A percentile compares a stretch with the other conserved stretches of the same genome.
phyloP scores from a whole-genome alignment of 2,888 invertebrate species.

The Eupithecia tripunctaria region DNA sequence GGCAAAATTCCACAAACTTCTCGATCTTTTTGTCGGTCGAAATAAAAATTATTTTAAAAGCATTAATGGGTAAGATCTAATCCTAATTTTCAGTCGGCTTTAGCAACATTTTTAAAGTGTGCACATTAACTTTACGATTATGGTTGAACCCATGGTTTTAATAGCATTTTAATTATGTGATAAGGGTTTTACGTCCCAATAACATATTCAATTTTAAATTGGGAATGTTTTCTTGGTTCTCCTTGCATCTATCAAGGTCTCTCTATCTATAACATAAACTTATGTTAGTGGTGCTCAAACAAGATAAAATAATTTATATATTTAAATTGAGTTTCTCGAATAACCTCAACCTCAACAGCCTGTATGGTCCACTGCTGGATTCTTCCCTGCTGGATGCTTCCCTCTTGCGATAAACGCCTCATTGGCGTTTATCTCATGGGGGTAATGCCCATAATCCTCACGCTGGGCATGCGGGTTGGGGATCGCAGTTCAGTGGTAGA shows the following conservation, averaged over 20 bases:
- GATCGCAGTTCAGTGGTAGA: too few relatives aligned
- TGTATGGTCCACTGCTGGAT: too few relatives aligned
- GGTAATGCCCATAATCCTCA: too few relatives aligned
- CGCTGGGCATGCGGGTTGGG: too few relatives aligned
- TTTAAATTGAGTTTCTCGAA: too few relatives aligned
- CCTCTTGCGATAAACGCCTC: too few relatives aligned
- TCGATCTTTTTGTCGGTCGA: background rate
- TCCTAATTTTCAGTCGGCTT: background rate
- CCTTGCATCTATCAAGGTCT: background rate
- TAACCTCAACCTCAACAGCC: too few relatives aligned
- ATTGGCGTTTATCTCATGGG: too few relatives aligned
- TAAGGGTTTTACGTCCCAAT: background rate
- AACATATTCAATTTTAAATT: background rate
- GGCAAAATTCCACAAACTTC: background rate
- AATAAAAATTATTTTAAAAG: background rate
- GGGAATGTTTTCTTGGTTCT: background rate
- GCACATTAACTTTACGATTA: background rate
- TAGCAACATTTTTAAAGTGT: background rate
- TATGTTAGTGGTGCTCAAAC: too few relatives aligned
- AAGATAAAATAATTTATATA: too few relatives aligned
- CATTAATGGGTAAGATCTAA: background rate
- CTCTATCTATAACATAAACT: background rate
- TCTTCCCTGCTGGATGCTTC: too few relatives aligned
- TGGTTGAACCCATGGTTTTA: background rate
- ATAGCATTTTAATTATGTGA: constrained; percentile 1